Base-by-base conservation (phyloP, 2,113 vertebrate genomes). In the Oceanites oceanicus region DNA sequence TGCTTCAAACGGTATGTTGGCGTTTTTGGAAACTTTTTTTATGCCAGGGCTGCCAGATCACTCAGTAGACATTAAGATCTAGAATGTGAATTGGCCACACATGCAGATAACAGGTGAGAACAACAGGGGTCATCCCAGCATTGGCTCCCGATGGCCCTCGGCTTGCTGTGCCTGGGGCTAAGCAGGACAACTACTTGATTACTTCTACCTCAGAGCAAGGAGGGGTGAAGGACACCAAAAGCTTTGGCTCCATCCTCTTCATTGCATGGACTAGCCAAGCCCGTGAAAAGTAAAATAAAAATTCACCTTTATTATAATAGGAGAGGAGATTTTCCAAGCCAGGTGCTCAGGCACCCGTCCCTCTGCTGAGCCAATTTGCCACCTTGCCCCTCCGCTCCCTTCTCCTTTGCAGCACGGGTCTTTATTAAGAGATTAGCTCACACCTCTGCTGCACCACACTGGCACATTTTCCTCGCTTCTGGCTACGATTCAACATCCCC, bases 111-210 rank as follows among this genome's bases (percentile, higher is more conserved):
- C 47, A 74, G 58, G 27, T 62, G 44, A 74, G 32, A 73, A 56
- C 40, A 85, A 66, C 16, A 5, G 20, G 18, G 40, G 36, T 86
- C 36, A 55, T 12, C 22, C 58, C 45, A 74, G 3, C 13, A 15
- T 10, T 6, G n/a, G 29, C n/a, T 59, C 50, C 56, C 42, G 11
- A 59, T 77, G 38, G 15, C 10, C 30, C 18, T 76, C 0, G 0
- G 49, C 0, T 0, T 32, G 29, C 0, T 1, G 23, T 36, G 11
- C 27, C 32, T 30, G 44, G 30, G 40, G 8, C 58, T 21, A 38
- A 75, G 75, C 23, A 61, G 72, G 65, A 72, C 45, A 82, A 21
- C 34, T 32, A 11, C 7, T 25, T 47, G 34, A 49, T 70, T 70
- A 27, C 32, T 63, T 52, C 44, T 36, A n/a, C 50, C 56, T 42